phyloP scores from a whole-genome alignment of 1,140 invertebrate species.

The Philopotamus ludificatus region DNA sequence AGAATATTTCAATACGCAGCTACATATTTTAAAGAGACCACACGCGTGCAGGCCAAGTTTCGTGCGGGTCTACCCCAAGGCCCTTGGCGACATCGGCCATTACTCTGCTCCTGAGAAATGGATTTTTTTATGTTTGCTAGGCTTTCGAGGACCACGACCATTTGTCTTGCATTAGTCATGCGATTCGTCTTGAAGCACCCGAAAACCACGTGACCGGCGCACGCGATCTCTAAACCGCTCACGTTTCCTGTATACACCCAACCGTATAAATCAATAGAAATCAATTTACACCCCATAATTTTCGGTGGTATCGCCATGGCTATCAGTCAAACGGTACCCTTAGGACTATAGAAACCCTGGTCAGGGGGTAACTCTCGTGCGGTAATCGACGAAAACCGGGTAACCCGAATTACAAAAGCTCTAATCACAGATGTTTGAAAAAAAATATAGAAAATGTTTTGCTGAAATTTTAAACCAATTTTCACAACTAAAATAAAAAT shows the following conservation, averaged over 20 bases:
- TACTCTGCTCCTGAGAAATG: neutral
- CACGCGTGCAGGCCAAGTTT: neutral
- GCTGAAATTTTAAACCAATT: no score
- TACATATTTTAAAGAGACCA: conserved; percentile 3
- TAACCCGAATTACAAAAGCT: no score
- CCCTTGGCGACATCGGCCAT: neutral
- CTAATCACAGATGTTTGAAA: no score
- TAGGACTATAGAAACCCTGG: neutral
- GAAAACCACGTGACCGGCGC: conserved; percentile 7
- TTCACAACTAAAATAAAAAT: no score
- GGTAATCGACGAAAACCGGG: no score
- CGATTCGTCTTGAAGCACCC: neutral
- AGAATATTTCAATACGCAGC: no score
- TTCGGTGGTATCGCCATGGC: conserved; percentile 21
- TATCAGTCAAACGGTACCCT: conserved; percentile 31
- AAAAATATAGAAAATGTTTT: no score
- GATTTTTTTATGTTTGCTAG: neutral
- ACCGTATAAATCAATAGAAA: conserved; percentile 39
- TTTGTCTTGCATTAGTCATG: conserved; percentile 16
- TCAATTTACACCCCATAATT: conserved; percentile 40
- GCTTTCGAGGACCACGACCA: neutral
- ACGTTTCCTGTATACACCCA: conserved; percentile 14
- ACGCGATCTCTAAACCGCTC: conserved; percentile 20
- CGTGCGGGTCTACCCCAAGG: neutral
- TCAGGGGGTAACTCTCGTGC: no score